Conservation (phyloP, 2,888 invertebrate species). For the Diarsia brunnea region DNA sequence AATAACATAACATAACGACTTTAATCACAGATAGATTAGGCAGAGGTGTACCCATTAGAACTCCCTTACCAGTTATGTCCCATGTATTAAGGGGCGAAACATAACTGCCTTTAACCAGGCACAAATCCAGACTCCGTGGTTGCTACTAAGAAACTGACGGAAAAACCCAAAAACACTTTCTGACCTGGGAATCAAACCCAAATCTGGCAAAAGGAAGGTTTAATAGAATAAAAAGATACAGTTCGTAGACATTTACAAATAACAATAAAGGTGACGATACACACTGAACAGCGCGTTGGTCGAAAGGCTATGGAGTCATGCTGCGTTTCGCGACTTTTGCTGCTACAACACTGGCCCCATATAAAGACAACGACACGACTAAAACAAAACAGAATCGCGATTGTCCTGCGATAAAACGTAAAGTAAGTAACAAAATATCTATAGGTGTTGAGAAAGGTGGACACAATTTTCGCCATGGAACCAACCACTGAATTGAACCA, state of each 20-base stretch:
- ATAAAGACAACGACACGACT: slow-evolving; percentile 31
- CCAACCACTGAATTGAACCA: not conserved
- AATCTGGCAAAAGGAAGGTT: not conserved
- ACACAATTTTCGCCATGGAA: not conserved
- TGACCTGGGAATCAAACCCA: too few species aligned
- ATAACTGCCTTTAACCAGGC: too few species aligned
- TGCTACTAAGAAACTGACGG: too few species aligned
- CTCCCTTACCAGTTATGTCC: too few species aligned
- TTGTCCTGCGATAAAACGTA: slow-evolving; percentile 25
- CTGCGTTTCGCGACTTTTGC: slow-evolving; percentile 41
- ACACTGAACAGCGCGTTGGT: slow-evolving; percentile 5
- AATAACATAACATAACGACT: too few species aligned
- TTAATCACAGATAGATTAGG: too few species aligned
- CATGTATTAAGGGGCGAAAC: too few species aligned
- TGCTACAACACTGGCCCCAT: slow-evolving; percentile 29
- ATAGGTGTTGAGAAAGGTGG: not conserved
- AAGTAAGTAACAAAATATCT: not conserved
- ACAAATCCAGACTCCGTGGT: too few species aligned
- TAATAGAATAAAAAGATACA: not conserved
- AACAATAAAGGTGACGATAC: slow-evolving; percentile 30
- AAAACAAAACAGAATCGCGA: slow-evolving; percentile 34
- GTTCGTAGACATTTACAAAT: slow-evolving; percentile 2
- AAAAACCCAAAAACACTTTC: too few species aligned
- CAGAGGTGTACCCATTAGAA: too few species aligned
- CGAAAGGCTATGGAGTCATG: slow-evolving; percentile 31